A percentile compares a stretch with the other conserved stretches of the same genome.
These are phyloP conservation scores for Paragorgia papillata DNA, from an alignment of 92 coral and sea anemone species.

Conservation along the genomic window DNA sequence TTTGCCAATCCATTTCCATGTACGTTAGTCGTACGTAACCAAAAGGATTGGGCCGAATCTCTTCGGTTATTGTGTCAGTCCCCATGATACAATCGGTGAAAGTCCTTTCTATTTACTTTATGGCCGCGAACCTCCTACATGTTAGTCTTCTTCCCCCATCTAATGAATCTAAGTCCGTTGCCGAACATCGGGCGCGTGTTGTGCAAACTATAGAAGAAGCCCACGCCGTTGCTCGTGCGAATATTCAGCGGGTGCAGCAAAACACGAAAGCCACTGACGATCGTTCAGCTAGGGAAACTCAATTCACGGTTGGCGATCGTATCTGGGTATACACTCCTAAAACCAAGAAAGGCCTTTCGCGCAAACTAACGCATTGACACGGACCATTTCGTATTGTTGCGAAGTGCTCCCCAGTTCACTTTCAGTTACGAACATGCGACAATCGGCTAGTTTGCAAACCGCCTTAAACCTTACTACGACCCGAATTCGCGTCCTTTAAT, in stretches of 20 bases:
- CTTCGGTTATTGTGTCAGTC: too few relatives aligned
- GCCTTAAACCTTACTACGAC: slow-evolving; percentile 49
- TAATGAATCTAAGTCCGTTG: slow-evolving; percentile 8
- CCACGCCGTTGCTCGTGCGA: slow-evolving; percentile 28
- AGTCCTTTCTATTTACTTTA: too few relatives aligned
- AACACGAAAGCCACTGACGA: slow-evolving; percentile 36
- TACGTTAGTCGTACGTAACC: slow-evolving; percentile 47
- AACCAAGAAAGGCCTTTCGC: not conserved
- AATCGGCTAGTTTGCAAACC: slow-evolving; percentile 47
- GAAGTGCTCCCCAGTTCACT: slow-evolving; percentile 50
- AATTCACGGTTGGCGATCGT: slow-evolving; percentile 18
- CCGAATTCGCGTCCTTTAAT: slow-evolving; percentile 14
- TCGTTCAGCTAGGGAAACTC: slow-evolving; percentile 4
- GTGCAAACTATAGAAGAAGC: slow-evolving; percentile 43
- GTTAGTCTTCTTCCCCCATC: slow-evolving; percentile 37
- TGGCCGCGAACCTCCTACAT: slow-evolving; percentile 25
- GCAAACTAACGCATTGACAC: slow-evolving; percentile 54
- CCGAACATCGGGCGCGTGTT: slow-evolving; percentile 45
- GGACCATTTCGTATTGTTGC: slow-evolving; percentile 51
- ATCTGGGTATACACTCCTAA: not conserved
- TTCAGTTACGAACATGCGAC: slow-evolving; percentile 35
- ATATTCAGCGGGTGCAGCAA: slow-evolving; percentile 53
- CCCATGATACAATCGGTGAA: too few relatives aligned
- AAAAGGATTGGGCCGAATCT: slow-evolving; percentile 57
- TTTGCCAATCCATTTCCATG: slow-evolving; percentile 40